Percentiles rank a stretch among this genome's conserved stretches.
Evolutionary conservation across 35 echinoderm and acorn worm species (phyloP).

Genomic region (Diadema setosum): DNA sequence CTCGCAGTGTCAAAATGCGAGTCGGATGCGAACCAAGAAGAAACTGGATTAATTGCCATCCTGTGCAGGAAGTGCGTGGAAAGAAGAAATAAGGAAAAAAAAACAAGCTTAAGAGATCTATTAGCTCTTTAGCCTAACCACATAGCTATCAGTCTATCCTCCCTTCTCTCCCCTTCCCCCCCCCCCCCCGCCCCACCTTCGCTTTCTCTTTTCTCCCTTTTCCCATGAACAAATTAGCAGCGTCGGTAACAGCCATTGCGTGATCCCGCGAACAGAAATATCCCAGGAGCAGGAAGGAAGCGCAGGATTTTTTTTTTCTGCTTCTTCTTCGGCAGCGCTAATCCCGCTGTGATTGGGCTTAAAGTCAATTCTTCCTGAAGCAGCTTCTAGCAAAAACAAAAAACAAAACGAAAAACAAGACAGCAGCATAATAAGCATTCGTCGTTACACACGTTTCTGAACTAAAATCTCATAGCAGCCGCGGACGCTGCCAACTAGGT

Average conservation of each 20-base stretch:
- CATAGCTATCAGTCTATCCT: background rate
- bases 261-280: background rate
- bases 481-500: no score
- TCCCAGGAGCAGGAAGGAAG: slow-evolving; percentile 10
- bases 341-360: background rate
- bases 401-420: no score
- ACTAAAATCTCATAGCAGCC: no score
- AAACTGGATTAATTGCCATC: slow-evolving; percentile 24
- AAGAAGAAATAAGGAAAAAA: no score
- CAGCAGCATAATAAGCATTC: no score
- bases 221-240: background rate
- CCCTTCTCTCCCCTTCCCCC: background rate
- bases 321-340: no score
- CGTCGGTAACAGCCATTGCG: slow-evolving; percentile 3
- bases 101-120: slow-evolving; percentile 14
- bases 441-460: no score
- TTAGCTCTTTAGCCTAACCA: slow-evolving; percentile 9
- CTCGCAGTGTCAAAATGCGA: background rate
- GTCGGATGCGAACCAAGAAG: background rate
- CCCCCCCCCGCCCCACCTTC: background rate
- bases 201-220: background rate
- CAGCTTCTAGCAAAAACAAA: no score
- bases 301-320: background rate
- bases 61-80: background rate
- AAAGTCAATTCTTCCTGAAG: slow-evolving; percentile 10